These are phyloP conservation scores for Chymomyza procnemis DNA, from an alignment of 2,888 invertebrate species.

Conservation along the genomic window DNA sequence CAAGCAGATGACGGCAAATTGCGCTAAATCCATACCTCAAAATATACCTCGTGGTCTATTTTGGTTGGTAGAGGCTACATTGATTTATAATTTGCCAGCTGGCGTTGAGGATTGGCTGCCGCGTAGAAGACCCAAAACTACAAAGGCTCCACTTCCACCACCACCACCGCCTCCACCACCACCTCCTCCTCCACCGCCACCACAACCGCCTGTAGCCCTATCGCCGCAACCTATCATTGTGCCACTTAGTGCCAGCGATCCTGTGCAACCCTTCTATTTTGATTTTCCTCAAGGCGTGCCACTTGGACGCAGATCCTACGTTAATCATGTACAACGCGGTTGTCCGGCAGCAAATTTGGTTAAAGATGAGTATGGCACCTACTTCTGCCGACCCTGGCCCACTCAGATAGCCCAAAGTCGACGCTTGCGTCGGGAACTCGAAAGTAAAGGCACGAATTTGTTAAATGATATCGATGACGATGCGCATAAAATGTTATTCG, in stretches of 20 bases:
- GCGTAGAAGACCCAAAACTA: constrained; percentile 32
- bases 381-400: constrained; percentile 43
- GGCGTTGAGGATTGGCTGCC: constrained; percentile 47
- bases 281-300: constrained; percentile 46
- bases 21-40: constrained; percentile 64
- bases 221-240: constrained; percentile 39
- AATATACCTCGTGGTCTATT: constrained; percentile 67
- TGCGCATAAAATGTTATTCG: constrained; percentile 56
- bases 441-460: constrained; percentile 34
- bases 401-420: not conserved
- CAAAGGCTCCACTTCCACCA: constrained; percentile 23
- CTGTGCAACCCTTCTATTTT: constrained; percentile 58
- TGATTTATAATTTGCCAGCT: constrained; percentile 69
- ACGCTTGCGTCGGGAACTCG: constrained; percentile 47
- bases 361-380: constrained; percentile 55
- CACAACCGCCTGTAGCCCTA: constrained; percentile 9
- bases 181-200: constrained; percentile 11
- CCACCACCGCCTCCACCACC: not conserved
- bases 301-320: constrained; percentile 38
- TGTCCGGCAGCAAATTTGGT: constrained; percentile 53
- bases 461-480: constrained; percentile 30
- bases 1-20: constrained; percentile 55
- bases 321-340: constrained; percentile 32
- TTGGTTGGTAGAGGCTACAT: constrained; percentile 59
- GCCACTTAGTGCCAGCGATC: constrained; percentile 54